Percentiles rank a stretch among this genome's conserved stretches.
Conservation (phyloP, 1,140 invertebrate species). For the Anastrepha ludens region DNA sequence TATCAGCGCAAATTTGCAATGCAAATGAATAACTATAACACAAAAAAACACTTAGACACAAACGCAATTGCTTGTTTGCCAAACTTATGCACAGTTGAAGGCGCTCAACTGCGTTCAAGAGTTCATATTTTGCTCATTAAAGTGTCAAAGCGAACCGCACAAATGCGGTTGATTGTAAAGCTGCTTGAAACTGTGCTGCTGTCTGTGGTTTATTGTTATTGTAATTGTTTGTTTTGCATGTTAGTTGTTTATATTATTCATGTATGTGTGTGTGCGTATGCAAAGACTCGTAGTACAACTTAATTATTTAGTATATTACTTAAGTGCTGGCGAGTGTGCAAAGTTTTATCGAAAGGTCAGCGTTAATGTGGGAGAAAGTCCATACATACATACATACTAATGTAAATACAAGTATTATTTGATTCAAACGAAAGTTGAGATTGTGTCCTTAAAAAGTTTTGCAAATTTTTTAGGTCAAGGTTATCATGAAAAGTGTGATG, state of each 20-base stretch:
- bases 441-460: neutral
- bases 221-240: neutral
- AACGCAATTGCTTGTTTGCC: neutral
- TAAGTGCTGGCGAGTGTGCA: neutral
- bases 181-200: neutral
- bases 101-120: constrained; percentile 10
- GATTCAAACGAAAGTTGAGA: neutral
- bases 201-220: neutral
- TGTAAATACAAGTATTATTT: neutral
- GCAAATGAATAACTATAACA: constrained; percentile 33
- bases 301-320: constrained; percentile 32
- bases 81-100: constrained; percentile 22
- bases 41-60: neutral
- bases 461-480: neutral
- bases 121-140: constrained; percentile 42
- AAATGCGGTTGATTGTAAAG: constrained; percentile 13
- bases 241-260: neutral
- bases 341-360: neutral
- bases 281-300: neutral
- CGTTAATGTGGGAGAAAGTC: neutral
- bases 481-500: too few species aligned
- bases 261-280: neutral
- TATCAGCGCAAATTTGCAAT: constrained; percentile 3
- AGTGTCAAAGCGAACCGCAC: constrained; percentile 33
- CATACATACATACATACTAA: neutral